Conservation (phyloP, 2,888 invertebrate genomes). For the Andrena praecox region DNA sequence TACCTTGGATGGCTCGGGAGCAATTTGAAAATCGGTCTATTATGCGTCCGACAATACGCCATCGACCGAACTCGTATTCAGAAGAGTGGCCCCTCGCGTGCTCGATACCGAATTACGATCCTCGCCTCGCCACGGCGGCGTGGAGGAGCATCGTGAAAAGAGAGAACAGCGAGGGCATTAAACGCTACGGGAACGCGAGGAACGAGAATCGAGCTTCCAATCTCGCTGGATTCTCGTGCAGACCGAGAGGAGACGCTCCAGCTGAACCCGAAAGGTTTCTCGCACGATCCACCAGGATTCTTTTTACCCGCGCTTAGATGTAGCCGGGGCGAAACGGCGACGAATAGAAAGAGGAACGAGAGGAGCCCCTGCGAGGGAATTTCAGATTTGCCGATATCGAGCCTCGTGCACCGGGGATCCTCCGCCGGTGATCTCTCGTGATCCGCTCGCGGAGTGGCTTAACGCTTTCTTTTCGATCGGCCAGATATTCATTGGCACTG, state of each 20-base stretch:
- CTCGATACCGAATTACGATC: conserved; percentile 49
- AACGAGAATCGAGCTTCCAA: conserved; percentile 50
- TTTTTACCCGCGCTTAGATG: conserved; percentile 12
- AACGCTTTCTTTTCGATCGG: conserved; percentile 28
- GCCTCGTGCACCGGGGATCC: conserved; percentile 44
- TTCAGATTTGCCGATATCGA: conserved; percentile 47
- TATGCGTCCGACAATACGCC: conserved; percentile 12
- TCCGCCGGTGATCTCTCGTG: conserved; percentile 38
- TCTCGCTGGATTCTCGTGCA: conserved; percentile 41
- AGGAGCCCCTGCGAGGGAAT: conserved; percentile 23
- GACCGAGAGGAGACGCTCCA: conserved; percentile 15
- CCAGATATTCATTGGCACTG: conserved; percentile 9
- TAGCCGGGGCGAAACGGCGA: conserved; percentile 17
- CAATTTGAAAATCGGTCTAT: conserved; percentile 1
- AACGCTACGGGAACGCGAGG: conserved; percentile 29
- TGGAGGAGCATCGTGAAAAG: background rate
- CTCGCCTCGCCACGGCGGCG: conserved; percentile 14
- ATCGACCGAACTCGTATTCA: conserved; percentile 34
- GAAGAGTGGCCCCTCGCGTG: conserved; percentile 33
- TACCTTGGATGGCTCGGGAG: conserved; percentile 1
- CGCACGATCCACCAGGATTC: conserved; percentile 48
- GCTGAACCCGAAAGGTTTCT: conserved; percentile 36
- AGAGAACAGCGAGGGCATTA: conserved; percentile 33
- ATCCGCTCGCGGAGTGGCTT: conserved; percentile 28
- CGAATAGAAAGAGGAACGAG: conserved; percentile 32